Evolutionary conservation across 2,113 vertebrate genomes (phyloP).

Genomic region (Grammomys surdaster): DNA sequence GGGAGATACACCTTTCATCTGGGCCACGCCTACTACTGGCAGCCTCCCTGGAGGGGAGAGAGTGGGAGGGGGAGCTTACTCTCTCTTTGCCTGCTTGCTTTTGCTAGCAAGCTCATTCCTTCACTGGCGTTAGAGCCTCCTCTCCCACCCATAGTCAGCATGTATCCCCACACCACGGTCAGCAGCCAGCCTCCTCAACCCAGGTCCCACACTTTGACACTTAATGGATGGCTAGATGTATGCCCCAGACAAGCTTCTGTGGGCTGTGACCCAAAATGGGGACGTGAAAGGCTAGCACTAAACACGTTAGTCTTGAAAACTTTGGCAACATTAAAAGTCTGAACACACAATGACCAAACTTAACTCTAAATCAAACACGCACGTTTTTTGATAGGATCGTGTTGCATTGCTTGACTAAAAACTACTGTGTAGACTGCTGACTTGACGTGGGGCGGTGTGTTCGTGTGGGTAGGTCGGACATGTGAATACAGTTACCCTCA

Average conservation of each 20-base stretch:
- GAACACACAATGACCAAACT: background rate
- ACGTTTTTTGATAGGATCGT: background rate
- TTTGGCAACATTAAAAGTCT: background rate
- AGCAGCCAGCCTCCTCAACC: background rate
- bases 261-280: background rate
- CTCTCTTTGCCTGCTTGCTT: background rate
- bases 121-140: background rate
- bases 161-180: no score
- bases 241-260: background rate
- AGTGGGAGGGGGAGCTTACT: background rate
- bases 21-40: background rate
- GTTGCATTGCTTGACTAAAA: background rate
- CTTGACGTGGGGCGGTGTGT: background rate
- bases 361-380: background rate
- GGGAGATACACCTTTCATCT: background rate
- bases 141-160: no score
- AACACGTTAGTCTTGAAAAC: background rate
- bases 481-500: background rate
- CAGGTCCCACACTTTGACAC: background rate
- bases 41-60: background rate
- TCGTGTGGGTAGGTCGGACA: background rate
- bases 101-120: background rate
- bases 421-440: background rate
- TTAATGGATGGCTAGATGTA: fast-evolving
- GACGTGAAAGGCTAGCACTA: no score